Percentiles rank a stretch among this genome's conserved stretches.
phyloP scores from a whole-genome alignment of 2,888 invertebrate genomes.

The Polyploca ridens region DNA sequence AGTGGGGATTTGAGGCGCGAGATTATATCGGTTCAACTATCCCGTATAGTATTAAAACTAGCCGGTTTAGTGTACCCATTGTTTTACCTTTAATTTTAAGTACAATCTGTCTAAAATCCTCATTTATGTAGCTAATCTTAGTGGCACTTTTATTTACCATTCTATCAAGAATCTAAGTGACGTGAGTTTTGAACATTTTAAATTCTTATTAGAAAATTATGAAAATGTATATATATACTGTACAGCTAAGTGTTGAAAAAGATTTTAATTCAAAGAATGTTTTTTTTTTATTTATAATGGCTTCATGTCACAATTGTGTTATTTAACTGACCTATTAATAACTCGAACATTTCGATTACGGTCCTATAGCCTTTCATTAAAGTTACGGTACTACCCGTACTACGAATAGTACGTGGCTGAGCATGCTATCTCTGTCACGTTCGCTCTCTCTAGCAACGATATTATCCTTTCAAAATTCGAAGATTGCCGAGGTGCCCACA shows the following conservation, averaged over 20 bases:
- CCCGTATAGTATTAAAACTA: not conserved
- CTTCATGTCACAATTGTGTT: not conserved
- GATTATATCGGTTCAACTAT: too few relatives aligned
- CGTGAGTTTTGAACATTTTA: not conserved
- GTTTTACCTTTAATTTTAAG: not conserved
- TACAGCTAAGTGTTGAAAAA: not conserved
- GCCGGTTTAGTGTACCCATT: not conserved
- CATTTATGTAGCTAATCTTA: not conserved
- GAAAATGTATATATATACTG: too few relatives aligned
- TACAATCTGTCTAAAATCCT: not conserved
- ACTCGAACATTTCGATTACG: too few relatives aligned
- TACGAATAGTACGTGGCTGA: too few relatives aligned
- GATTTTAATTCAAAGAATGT: not conserved
- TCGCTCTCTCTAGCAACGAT: too few relatives aligned
- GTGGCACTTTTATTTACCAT: not conserved
- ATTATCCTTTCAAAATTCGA: too few relatives aligned
- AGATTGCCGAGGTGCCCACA: too few relatives aligned
- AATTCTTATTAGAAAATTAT: not conserved
- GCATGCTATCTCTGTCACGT: too few relatives aligned
- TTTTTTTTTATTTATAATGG: not conserved
- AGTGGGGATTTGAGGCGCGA: too few relatives aligned
- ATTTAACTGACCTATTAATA: not conserved
- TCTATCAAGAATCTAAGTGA: not conserved
- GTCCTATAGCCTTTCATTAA: too few relatives aligned
- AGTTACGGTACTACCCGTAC: too few relatives aligned